Evolutionary conservation across 2,113 vertebrate genomes (phyloP).

Genomic region (Lepisosteus osseus): DNA sequence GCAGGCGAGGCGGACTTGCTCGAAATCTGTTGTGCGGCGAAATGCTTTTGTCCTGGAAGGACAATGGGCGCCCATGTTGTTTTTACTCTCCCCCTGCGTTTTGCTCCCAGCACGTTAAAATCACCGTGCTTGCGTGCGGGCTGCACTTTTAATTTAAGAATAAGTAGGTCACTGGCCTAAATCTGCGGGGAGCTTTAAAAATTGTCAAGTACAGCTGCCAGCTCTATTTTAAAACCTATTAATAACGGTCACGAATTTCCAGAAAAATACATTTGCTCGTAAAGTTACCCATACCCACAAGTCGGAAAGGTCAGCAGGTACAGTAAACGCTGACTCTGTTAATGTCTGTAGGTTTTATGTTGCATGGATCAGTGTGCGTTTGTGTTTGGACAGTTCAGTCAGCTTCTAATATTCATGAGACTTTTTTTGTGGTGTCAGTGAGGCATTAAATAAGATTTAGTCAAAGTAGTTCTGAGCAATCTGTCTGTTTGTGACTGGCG

Average conservation of each 20-base stretch:
- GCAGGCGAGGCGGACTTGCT: too few relatives aligned
- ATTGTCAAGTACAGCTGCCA: slow-evolving; percentile 24
- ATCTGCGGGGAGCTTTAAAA: slow-evolving; percentile 33
- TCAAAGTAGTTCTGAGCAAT: too few relatives aligned
- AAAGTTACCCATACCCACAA: background rate
- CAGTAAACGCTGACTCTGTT: slow-evolving; percentile 1
- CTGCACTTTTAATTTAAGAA: slow-evolving; percentile 30
- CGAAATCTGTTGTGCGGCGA: too few relatives aligned
- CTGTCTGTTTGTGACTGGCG: too few relatives aligned
- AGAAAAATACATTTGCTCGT: background rate
- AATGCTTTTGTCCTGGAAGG: too few relatives aligned
- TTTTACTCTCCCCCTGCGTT: slow-evolving; percentile 4
- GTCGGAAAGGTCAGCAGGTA: background rate
- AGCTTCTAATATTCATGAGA: too few relatives aligned
- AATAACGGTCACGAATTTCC: background rate
- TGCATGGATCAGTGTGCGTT: background rate
- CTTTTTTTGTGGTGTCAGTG: too few relatives aligned
- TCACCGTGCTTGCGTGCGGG: slow-evolving; percentile 1
- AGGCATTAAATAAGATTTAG: too few relatives aligned
- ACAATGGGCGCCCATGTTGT: too few relatives aligned
- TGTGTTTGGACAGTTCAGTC: too few relatives aligned
- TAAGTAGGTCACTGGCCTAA: slow-evolving; percentile 44
- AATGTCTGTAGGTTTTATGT: slow-evolving; percentile 4
- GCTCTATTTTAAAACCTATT: slow-evolving; percentile 12
- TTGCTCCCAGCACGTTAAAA: slow-evolving; percentile 2